Evolutionary conservation across 2,797 vertebrate species (phyloP), one percentile per base, ranked within the genome.

Genomic region (Leptatherina wallacei): DNA sequence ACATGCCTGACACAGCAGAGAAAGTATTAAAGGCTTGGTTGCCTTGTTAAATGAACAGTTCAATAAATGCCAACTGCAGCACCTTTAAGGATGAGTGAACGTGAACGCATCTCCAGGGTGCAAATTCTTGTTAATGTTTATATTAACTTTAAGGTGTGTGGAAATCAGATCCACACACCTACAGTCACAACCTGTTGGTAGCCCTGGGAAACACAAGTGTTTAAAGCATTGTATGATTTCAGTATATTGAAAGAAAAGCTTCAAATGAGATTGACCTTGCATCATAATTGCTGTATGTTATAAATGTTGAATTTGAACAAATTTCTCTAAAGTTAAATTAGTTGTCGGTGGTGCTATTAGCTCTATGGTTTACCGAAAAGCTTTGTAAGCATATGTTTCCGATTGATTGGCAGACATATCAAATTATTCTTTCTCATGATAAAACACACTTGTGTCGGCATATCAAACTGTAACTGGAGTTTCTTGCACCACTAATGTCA

Each of bases 1-100:
- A 83, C 78, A 60, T 55, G 42, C 74, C 78, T 82, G 84, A 87
- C 81, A 88, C 86, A 85, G 83, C 90, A 88, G 73, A 81, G 60
- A 47, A 80, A 40, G 59, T 75, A 80, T 80, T 81, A 82, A 75
- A 80, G 75, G 75, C 81, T 78, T 61, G 75, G 74, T 65, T 24
- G 47, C 68, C 66, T 77, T 75, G 72, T 87, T 84, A 78, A 89
- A 85, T 80, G 65, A 90, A 86, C 73, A 77, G 52, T 86, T 87
- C 82, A 80, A 69, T 78, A 84, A 69, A 71, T 81, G 75, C 70
- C 67, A 70, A 76, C 82, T 71, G 60, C 87, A 88, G 77, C 85
- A 76, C 70, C 81, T 87, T 85, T 84, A 62, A 68, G 78, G 66
- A 70, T 67, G 72, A 81, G 71, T 77, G 64, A 78, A 51, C 61